Percentiles rank a stretch among this genome's conserved stretches.
Conservation (phyloP, 2,797 vertebrate species). For the Sphaeramia orbicularis region DNA sequence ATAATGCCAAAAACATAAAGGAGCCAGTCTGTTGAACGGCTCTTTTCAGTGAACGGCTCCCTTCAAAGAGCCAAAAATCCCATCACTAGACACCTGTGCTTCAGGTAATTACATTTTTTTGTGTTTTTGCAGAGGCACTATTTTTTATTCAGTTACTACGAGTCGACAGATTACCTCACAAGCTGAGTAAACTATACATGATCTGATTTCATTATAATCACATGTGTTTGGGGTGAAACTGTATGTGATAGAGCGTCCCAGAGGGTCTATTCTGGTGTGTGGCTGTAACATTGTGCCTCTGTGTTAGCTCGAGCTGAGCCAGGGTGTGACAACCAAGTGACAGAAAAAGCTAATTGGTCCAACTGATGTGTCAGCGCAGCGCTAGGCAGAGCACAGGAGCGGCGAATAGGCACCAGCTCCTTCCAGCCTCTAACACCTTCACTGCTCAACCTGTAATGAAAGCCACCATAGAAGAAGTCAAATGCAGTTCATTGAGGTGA, state of each 20-base stretch:
- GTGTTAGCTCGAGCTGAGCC: constrained; percentile 40
- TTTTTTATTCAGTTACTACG: not conserved
- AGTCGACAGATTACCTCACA: constrained; percentile 1
- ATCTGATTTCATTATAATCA: not conserved
- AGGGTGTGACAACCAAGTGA: constrained; percentile 58
- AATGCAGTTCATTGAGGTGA: constrained; percentile 27
- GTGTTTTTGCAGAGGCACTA: too few species aligned
- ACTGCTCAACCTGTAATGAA: constrained; percentile 61
- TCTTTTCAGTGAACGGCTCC: too few species aligned
- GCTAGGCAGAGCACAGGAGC: constrained; percentile 53
- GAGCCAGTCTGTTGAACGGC: too few species aligned
- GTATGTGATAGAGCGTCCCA: constrained; percentile 10
- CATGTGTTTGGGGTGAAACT: constrained; percentile 8
- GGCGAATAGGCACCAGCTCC: constrained; percentile 50
- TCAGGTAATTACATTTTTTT: too few species aligned
- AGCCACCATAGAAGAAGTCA: constrained; percentile 37
- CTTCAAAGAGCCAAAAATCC: too few species aligned
- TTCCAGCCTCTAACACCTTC: constrained; percentile 52
- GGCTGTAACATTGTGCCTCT: constrained; percentile 30
- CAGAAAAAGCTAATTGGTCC: constrained; percentile 70
- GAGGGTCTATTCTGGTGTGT: constrained; percentile 40
- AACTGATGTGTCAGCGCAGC: constrained; percentile 62
- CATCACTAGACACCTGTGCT: too few species aligned
- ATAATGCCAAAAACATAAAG: too few species aligned
- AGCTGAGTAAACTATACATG: not conserved